Evolutionary conservation across 2,113 vertebrate species (phyloP), one percentile per base, ranked within the genome.

Genomic region (Sprattus sprattus): DNA sequence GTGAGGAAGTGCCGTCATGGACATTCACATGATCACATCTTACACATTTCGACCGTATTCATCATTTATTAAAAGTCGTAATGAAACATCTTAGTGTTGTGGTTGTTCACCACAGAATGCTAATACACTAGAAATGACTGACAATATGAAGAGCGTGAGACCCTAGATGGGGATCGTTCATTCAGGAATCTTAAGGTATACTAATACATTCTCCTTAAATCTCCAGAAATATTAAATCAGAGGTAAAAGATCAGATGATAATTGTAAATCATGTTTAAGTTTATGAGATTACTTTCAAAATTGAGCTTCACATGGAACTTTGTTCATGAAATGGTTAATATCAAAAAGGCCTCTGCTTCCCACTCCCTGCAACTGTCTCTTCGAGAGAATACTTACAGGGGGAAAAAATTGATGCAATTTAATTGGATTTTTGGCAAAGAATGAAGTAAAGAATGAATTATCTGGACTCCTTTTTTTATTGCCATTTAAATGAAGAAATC

Each of bases 401-500:
- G 94, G 93, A 92, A 90, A 93, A 88, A 92, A 92, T 91, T 89
- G 92, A 91, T 92, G 87, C 90, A 92, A 92, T 94, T 94, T 92
- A 94, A 95, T 95, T 94, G 90, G 92, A 93, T 94, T 93, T 89
- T 93, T 89, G 89, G 88, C 90, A 90, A 89, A 89, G 92, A 91
- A 92, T 92, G 91, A 91, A 92, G 89, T 85, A 93, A 92, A 92
- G 91, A 90, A 93, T 85, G 88, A 87, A 89, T 94, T 93, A 94
- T 84, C 90, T 89, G 90, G 92, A 92, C 88, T 87, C 6, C 87
- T 91, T 93, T 93, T 93, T 93, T 95, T 94, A 94, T 95, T 94
- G 93, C 94, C 94, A 92, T 90, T 94, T 95, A 94, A 96, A 93
- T 92, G 89, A 90, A 88, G 90, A 93, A 92, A 94, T 96, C 91